These are phyloP conservation scores for Andrena praecox DNA, from an alignment of 2,888 invertebrate species.

Conservation along the genomic window DNA sequence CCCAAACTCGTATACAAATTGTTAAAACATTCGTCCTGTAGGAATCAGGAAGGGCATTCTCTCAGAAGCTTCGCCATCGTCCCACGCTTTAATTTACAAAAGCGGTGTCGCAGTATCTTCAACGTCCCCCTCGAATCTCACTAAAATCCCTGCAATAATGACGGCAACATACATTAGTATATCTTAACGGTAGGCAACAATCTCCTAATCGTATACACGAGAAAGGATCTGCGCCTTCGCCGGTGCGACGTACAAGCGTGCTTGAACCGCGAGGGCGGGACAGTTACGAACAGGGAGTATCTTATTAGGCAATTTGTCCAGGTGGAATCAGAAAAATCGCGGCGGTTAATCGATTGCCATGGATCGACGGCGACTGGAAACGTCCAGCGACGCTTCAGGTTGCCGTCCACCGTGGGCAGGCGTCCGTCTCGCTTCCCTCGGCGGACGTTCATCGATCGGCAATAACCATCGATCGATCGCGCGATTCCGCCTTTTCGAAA, in stretches of 20 bases:
- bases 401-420: conserved; percentile 47
- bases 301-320: conserved; percentile 46
- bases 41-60: neutral
- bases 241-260: neutral
- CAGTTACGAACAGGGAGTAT: conserved; percentile 27
- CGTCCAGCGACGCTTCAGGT: neutral
- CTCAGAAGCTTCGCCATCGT: neutral
- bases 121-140: neutral
- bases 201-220: conserved; percentile 1
- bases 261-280: conserved; percentile 27
- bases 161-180: conserved; percentile 17
- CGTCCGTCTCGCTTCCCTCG: neutral
- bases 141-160: conserved; percentile 8
- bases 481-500: conserved; percentile 53
- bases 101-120: conserved; percentile 1
- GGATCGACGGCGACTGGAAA: conserved; percentile 35
- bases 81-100: conserved; percentile 12
- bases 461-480: conserved; percentile 70
- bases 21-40: too few relatives aligned
- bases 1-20: too few relatives aligned
- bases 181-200: conserved; percentile 40
- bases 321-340: conserved; percentile 22
- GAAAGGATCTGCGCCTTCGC: neutral
- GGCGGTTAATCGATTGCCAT: conserved; percentile 51
- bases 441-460: conserved; percentile 59